These are phyloP conservation scores for Venustaconcha ellipsiformis DNA, from an alignment of 1,140 invertebrate genomes.

Conservation along the genomic window DNA sequence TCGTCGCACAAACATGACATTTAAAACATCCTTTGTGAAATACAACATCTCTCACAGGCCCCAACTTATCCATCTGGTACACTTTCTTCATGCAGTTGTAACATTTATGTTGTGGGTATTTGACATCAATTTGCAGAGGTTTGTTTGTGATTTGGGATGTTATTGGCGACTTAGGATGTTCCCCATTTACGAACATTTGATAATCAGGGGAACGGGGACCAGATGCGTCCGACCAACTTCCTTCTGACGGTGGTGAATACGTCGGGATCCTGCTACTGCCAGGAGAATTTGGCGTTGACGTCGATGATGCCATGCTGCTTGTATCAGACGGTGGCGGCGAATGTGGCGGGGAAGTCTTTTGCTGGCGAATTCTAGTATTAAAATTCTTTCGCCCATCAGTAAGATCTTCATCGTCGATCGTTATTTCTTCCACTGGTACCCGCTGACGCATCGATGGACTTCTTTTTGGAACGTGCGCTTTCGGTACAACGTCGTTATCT, in stretches of 20 bases:
- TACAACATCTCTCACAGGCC: conserved; percentile 42
- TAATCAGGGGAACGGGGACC: conserved; percentile 19
- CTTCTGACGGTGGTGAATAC: conserved; percentile 11
- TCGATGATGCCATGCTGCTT: conserved; percentile 35
- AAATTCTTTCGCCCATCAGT: too few relatives aligned
- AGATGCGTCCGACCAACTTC: conserved; percentile 17
- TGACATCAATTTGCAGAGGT: conserved; percentile 33
- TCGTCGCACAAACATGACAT: conserved; percentile 40
- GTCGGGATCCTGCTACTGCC: conserved; percentile 25
- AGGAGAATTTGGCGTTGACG: conserved; percentile 41
- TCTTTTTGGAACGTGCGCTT: too few relatives aligned
- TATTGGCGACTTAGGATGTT: conserved; percentile 8
- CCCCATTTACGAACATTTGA: conserved; percentile 10
- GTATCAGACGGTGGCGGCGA: conserved; percentile 26
- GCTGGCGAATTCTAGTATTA: neutral
- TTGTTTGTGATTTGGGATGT: conserved; percentile 24
- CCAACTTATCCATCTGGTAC: conserved; percentile 42
- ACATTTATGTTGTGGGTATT: conserved; percentile 44
- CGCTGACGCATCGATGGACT: too few relatives aligned
- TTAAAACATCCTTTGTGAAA: conserved; percentile 45
- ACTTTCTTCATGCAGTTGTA: conserved; percentile 48
- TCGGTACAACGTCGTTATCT: too few relatives aligned
- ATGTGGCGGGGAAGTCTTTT: conserved; percentile 9
- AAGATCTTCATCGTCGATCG: too few relatives aligned
- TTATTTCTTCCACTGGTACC: too few relatives aligned